Conservation (phyloP, 2,113 vertebrate species). For the Bufo bufo region DNA sequence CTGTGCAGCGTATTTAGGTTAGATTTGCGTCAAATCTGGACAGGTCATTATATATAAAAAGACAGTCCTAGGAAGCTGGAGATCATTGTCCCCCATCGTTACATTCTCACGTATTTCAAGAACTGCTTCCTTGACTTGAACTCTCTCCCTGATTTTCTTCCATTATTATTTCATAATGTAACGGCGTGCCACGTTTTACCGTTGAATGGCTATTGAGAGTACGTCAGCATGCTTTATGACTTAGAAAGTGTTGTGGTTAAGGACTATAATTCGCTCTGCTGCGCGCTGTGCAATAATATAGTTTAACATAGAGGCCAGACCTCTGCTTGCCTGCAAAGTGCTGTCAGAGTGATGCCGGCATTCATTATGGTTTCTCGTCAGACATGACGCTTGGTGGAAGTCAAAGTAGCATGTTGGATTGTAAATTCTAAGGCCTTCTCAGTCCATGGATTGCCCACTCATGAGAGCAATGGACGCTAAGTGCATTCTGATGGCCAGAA, state of each 20-base stretch:
- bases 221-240: slow-evolving; percentile 31
- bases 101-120: background rate
- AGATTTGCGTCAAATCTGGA: slow-evolving; percentile 52
- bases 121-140: slow-evolving; percentile 12
- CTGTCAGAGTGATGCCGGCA: slow-evolving; percentile 23
- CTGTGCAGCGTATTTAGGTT: slow-evolving; percentile 51
- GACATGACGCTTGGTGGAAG: background rate
- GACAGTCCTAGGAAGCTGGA: background rate
- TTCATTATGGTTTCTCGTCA: slow-evolving; percentile 21
- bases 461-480: too few species aligned
- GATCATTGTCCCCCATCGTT: slow-evolving; percentile 10
- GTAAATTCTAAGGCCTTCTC: background rate
- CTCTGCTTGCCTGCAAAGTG: background rate
- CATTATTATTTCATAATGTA: slow-evolving; percentile 46
- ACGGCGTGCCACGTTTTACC: slow-evolving; percentile 35
- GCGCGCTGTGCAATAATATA: slow-evolving; percentile 29
- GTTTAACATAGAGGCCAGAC: slow-evolving; percentile 31
- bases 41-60: slow-evolving; percentile 39
- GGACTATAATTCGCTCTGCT: background rate
- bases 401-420: slow-evolving; percentile 36
- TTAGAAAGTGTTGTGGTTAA: slow-evolving; percentile 23
- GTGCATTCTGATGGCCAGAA: too few species aligned
- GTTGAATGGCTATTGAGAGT: slow-evolving; percentile 14
- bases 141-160: background rate
- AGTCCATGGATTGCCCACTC: background rate